A percentile compares a stretch with the other conserved stretches of the same genome.
These are phyloP conservation scores for Thymelicus acteon DNA, from an alignment of 2,888 invertebrate species.

Conservation along the genomic window DNA sequence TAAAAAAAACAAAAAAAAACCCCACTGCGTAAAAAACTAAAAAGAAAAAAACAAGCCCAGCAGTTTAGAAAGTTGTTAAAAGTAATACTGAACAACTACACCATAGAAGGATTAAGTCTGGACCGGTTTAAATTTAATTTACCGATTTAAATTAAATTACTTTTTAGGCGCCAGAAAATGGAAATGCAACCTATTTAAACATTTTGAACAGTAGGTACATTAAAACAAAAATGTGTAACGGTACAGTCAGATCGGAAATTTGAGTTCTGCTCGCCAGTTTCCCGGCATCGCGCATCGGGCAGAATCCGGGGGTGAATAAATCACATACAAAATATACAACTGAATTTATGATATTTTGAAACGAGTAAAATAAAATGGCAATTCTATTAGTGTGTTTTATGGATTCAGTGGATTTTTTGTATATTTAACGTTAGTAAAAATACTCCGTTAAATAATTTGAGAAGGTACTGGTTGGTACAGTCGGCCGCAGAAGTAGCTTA, in stretches of 20 bases:
- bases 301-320: conserved; percentile 32
- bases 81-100: too few species aligned
- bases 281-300: conserved; percentile 7
- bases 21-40: too few species aligned
- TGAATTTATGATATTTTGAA: conserved; percentile 12
- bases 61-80: too few species aligned
- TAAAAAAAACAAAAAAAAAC: too few species aligned
- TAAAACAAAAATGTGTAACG: conserved; percentile 15
- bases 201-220: conserved; percentile 15
- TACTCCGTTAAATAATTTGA: too few species aligned
- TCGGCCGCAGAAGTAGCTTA: too few species aligned
- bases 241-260: conserved; percentile 26
- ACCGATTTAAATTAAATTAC: too few species aligned
- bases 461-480: too few species aligned
- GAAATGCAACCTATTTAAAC: background rate
- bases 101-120: too few species aligned
- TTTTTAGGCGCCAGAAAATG: background rate
- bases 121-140: too few species aligned
- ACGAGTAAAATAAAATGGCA: conserved; percentile 1
- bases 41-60: too few species aligned
- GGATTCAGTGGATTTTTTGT: background rate
- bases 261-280: conserved; percentile 23
- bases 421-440: too few species aligned
- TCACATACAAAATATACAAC: conserved; percentile 25
- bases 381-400: background rate